Percentiles rank a stretch among this genome's conserved stretches.
phyloP scores from a whole-genome alignment of 2,888 invertebrate species.

The Melieria picta region DNA sequence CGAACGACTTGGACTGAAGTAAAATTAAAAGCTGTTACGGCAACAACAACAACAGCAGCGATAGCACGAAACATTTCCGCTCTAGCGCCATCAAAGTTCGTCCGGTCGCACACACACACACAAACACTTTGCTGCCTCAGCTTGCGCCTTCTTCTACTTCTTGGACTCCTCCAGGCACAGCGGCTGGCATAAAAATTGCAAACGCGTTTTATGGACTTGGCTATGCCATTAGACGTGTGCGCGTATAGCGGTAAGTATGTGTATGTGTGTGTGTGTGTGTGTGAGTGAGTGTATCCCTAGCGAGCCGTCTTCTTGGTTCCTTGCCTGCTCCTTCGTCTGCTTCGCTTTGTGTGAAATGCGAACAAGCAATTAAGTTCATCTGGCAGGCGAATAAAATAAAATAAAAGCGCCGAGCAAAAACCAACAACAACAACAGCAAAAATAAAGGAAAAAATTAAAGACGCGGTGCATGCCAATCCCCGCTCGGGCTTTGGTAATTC shows the following conservation, averaged over 20 bases:
- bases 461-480: neutral
- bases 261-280: neutral
- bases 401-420: neutral
- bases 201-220: too few species aligned
- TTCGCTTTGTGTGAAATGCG: conserved; percentile 1
- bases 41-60: too few species aligned
- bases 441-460: neutral
- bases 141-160: too few species aligned
- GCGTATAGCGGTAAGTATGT: neutral
- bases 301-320: neutral
- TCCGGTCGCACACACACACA: too few species aligned
- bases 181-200: too few species aligned
- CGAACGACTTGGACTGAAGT: too few species aligned
- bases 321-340: neutral
- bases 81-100: too few species aligned
- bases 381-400: neutral
- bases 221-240: too few species aligned
- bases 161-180: too few species aligned
- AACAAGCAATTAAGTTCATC: conserved; percentile 13
- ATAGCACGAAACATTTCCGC: too few species aligned
- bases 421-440: neutral
- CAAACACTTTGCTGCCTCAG: too few species aligned
- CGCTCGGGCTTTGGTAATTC: neutral
- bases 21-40: too few species aligned
- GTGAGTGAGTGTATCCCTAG: neutral